These are phyloP conservation scores for Nemapogon koenigi DNA, from an alignment of 2,888 invertebrate genomes.

Conservation along the genomic window DNA sequence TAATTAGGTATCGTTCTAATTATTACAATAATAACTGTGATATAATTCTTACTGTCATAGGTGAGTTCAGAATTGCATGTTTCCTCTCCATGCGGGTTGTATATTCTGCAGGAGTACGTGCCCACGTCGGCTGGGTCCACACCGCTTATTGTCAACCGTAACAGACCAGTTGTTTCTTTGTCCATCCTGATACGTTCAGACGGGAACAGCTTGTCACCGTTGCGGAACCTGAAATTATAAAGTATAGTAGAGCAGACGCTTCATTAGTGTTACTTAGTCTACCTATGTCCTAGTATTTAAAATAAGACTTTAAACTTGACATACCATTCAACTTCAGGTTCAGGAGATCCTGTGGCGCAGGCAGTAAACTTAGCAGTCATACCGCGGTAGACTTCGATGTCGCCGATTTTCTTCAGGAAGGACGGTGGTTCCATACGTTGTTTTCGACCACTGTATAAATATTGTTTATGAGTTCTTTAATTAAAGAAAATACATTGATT, in stretches of 20 bases:
- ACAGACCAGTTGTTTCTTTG: conserved; percentile 80
- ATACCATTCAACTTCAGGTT: conserved; percentile 79
- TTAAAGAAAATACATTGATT: neutral
- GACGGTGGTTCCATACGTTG: conserved; percentile 83
- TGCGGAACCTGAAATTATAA: conserved; percentile 64
- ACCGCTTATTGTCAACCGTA: conserved; percentile 81
- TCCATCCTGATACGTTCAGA: conserved; percentile 85
- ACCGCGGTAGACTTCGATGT: conserved; percentile 84
- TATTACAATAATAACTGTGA: neutral
- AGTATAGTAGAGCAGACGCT: neutral
- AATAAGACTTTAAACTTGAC: conserved; percentile 14
- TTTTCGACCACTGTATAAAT: conserved; percentile 66
- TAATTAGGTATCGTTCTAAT: no score
- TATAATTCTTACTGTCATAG: conserved; percentile 73
- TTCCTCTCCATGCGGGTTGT: conserved; percentile 85
- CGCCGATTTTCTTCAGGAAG: conserved; percentile 89
- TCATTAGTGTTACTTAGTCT: neutral
- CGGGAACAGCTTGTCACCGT: conserved; percentile 79
- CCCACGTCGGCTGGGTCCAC: conserved; percentile 84
- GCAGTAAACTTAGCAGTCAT: conserved; percentile 95
- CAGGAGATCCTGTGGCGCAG: conserved; percentile 85
- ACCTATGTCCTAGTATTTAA: neutral
- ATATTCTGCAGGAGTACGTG: conserved; percentile 81
- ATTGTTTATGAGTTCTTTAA: neutral
- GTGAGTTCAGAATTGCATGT: conserved; percentile 79